Evolutionary conservation across 2,113 vertebrate genomes (phyloP).

Genomic region (Pterocles burchelli): DNA sequence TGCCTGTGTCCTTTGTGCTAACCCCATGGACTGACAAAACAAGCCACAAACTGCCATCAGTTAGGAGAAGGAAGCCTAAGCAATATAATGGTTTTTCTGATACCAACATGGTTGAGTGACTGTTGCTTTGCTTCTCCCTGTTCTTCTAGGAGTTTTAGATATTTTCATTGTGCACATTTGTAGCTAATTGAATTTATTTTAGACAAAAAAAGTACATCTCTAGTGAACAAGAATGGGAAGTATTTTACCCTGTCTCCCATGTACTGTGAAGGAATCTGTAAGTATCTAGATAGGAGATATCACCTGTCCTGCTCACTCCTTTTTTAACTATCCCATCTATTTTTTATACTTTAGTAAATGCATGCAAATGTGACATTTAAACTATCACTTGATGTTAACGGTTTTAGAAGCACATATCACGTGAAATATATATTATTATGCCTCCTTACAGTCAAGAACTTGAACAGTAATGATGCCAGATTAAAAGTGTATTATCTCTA

Average conservation of each 20-base stretch:
- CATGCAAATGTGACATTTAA: not conserved
- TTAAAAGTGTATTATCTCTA: not conserved
- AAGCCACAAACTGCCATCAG: not conserved
- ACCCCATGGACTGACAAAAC: too few species aligned
- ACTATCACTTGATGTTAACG: not conserved
- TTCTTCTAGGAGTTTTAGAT: not conserved
- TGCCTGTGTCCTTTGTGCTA: too few species aligned
- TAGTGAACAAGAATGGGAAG: not conserved
- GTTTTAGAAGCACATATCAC: not conserved
- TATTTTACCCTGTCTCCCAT: not conserved
- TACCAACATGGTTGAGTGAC: not conserved
- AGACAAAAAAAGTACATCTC: not conserved
- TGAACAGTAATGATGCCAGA: not conserved
- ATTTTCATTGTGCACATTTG: not conserved
- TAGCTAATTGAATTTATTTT: not conserved
- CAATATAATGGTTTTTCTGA: not conserved
- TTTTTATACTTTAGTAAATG: not conserved
- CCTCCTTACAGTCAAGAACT: not conserved
- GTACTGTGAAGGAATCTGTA: not conserved
- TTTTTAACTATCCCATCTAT: not conserved
- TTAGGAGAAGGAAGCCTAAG: not conserved
- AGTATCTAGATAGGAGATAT: not conserved
- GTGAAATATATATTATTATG: not conserved
- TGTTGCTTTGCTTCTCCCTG: not conserved
- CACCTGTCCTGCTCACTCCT: rapidly evolving